These are phyloP conservation scores for Astyanax mexicanus DNA, from an alignment of 2,797 vertebrate species.

Conservation along the genomic window DNA sequence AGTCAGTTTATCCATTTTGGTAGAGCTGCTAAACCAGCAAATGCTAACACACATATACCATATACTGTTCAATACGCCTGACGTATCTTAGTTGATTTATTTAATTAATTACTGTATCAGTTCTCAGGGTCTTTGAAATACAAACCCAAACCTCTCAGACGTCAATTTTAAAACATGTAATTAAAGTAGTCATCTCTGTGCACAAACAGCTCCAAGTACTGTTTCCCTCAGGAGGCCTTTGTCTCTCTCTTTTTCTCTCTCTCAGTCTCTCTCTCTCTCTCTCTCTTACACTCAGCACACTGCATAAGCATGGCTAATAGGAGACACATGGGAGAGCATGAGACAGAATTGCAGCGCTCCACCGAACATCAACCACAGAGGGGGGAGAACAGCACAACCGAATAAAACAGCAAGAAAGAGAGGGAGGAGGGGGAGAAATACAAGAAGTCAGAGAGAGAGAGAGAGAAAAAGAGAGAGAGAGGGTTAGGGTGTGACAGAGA, in stretches of 20 bases:
- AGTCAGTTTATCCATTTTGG: too few relatives aligned
- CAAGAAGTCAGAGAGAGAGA: neutral
- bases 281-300: neutral
- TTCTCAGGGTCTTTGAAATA: neutral
- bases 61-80: too few relatives aligned
- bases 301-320: constrained; percentile 5
- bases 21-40: too few relatives aligned
- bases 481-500: neutral
- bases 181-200: neutral
- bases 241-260: constrained; percentile 6
- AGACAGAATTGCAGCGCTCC: constrained; percentile 8
- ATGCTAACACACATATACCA: too few relatives aligned
- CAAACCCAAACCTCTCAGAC: neutral
- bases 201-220: neutral
- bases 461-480: neutral
- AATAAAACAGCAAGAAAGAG: neutral
- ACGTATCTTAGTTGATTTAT: too few relatives aligned
- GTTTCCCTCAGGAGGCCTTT: neutral
- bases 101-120: neutral
- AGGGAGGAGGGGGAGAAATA: neutral
- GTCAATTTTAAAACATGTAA: neutral
- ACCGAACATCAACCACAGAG: constrained; percentile 11
- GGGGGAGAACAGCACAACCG: constrained; percentile 9
- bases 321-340: constrained; percentile 22
- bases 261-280: neutral